A percentile compares a stretch with the other conserved stretches of the same genome.
Conservation (phyloP, 92 coral and sea anemone genomes). For the Porites divaricata region DNA sequence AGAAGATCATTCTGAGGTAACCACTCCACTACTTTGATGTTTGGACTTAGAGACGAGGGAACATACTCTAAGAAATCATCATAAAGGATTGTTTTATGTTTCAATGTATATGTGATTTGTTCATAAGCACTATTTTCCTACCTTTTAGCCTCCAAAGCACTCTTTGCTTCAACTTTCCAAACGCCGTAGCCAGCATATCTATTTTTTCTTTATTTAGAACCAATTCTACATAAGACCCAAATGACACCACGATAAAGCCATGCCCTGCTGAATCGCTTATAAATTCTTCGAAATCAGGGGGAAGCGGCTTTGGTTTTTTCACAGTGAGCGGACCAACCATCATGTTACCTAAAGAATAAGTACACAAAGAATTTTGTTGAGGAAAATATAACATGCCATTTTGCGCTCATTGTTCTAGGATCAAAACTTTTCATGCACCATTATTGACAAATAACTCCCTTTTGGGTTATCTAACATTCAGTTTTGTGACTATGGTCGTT, state of each 20-base stretch:
- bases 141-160: slow-evolving; percentile 79
- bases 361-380: no score
- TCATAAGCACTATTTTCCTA: not conserved
- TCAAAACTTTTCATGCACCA: not conserved
- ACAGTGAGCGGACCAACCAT: slow-evolving; percentile 54
- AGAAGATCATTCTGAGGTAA: slow-evolving; percentile 60
- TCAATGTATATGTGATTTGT: no score
- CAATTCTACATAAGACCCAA: slow-evolving; percentile 66
- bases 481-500: no score
- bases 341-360: slow-evolving; percentile 18
- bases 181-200: slow-evolving; percentile 65
- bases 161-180: slow-evolving; percentile 71
- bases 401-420: not conserved
- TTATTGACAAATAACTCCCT: no score
- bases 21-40: slow-evolving; percentile 50
- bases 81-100: no score
- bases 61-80: not conserved
- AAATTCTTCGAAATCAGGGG: slow-evolving; percentile 47
- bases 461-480: no score
- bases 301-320: slow-evolving; percentile 24
- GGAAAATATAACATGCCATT: no score
- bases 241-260: slow-evolving; percentile 74
- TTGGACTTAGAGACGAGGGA: slow-evolving; percentile 34
- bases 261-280: slow-evolving; percentile 44
- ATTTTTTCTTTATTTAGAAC: slow-evolving; percentile 33